Conservation (phyloP, 2,797 vertebrate species). For the Avahi laniger region DNA sequence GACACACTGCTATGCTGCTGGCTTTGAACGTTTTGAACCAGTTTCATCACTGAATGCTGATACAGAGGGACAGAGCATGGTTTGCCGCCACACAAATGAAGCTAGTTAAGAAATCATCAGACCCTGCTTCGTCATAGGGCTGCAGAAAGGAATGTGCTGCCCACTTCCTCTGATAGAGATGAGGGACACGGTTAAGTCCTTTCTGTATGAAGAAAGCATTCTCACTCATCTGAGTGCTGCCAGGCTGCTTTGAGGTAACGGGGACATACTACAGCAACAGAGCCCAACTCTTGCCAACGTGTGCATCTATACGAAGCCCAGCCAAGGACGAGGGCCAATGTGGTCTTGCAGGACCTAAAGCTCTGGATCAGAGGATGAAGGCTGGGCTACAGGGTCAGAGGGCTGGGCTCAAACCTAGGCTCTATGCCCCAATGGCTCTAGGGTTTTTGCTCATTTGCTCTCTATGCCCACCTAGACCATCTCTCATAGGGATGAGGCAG, state of each 20-base stretch:
- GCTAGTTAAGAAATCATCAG: not conserved
- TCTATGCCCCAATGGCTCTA: not conserved
- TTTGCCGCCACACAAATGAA: not conserved
- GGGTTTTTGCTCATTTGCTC: not conserved
- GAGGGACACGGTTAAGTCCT: not conserved
- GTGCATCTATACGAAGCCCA: not conserved
- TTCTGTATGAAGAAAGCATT: not conserved
- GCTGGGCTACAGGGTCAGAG: not conserved
- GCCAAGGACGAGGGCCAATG: fast-evolving
- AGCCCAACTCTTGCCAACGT: not conserved
- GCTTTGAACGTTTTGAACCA: not conserved
- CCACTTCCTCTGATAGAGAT: not conserved
- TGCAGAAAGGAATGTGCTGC: not conserved
- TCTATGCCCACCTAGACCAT: not conserved
- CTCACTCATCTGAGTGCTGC: not conserved
- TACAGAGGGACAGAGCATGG: not conserved
- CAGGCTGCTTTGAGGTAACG: not conserved
- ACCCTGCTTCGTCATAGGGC: not conserved
- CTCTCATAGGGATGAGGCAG: not conserved
- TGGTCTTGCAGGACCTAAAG: not conserved
- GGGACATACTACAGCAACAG: not conserved
- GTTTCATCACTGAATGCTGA: not conserved
- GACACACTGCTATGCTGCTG: not conserved
- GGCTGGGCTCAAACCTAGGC: not conserved
- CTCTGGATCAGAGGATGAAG: not conserved